phyloP scores from a whole-genome alignment of 92 coral and sea anemone genomes.

The Porites cylindrica region DNA sequence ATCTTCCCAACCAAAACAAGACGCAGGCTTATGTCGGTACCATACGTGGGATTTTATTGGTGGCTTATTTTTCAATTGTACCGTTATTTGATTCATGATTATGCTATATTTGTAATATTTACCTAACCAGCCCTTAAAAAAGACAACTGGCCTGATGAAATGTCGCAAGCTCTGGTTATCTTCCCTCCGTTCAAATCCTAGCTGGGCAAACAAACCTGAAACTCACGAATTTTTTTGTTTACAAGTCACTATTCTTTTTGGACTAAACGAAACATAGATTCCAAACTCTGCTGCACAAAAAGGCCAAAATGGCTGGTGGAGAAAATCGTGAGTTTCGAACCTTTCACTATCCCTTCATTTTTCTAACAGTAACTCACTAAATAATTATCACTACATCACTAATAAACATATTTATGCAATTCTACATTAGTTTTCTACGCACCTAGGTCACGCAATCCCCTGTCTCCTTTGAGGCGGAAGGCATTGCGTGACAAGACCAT shows the following conservation, averaged over 20 bases:
- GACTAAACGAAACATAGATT: neutral
- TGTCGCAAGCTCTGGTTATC: neutral
- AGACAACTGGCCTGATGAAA: neutral
- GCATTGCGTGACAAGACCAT: neutral
- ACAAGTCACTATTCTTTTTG: no score
- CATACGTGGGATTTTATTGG: slow-evolving; percentile 49
- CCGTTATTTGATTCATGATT: slow-evolving; percentile 29
- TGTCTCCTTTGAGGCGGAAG: neutral
- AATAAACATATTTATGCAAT: slow-evolving; percentile 21
- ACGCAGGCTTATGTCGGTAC: slow-evolving; percentile 27
- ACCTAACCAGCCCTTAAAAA: neutral
- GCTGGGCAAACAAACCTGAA: neutral
- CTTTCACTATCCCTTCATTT: neutral
- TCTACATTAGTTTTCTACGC: slow-evolving; percentile 1
- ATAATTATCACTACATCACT: slow-evolving; percentile 23
- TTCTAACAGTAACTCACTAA: slow-evolving; percentile 35
- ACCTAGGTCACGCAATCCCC: neutral
- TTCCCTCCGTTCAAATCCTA: neutral
- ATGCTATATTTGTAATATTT: slow-evolving; percentile 25
- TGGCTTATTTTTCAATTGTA: slow-evolving; percentile 44
- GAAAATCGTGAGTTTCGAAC: slow-evolving; percentile 7
- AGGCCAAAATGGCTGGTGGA: neutral
- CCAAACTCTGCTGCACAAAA: neutral
- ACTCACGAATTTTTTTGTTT: slow-evolving; percentile 3
- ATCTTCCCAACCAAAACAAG: neutral